These are phyloP conservation scores for Eptesicus fuscus DNA, from an alignment of 2,113 vertebrate genomes.

Conservation along the genomic window DNA sequence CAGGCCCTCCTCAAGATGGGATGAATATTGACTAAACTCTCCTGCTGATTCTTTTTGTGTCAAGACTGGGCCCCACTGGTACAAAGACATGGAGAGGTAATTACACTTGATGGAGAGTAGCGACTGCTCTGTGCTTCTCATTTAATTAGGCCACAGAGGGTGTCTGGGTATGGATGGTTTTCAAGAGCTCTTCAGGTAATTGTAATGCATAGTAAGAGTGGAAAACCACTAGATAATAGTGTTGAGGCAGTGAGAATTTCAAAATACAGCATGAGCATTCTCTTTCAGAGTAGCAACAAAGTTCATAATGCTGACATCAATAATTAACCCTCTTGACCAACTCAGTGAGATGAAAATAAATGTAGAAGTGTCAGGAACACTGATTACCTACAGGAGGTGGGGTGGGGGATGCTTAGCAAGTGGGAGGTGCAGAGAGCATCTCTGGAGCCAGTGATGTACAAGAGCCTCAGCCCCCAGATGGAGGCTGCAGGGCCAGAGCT, in stretches of 20 bases:
- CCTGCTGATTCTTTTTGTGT: constrained; percentile 35
- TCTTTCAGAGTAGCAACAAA: constrained; percentile 47
- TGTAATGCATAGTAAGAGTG: constrained; percentile 6
- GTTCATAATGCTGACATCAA: constrained; percentile 41
- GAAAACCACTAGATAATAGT: constrained; percentile 38
- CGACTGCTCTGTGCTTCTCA: background rate
- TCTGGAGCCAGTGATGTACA: background rate
- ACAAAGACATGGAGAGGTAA: constrained; percentile 49
- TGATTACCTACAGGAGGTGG: background rate
- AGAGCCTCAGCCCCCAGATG: background rate
- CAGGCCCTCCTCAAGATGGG: background rate
- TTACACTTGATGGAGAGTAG: constrained; percentile 31
- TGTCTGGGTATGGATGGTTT: constrained; percentile 2
- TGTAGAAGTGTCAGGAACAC: background rate
- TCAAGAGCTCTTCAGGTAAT: constrained; percentile 63
- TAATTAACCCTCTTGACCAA: constrained; percentile 59
- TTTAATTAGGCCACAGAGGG: constrained; percentile 12
- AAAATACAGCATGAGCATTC: constrained; percentile 43
- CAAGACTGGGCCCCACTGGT: background rate
- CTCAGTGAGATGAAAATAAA: background rate
- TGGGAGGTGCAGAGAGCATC: background rate
- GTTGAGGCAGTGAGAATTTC: background rate
- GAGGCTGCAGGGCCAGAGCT: background rate
- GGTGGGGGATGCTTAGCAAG: background rate
- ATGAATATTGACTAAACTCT: background rate